Percentiles rank a stretch among this genome's conserved stretches.
These are phyloP conservation scores for Sorex maritimensis DNA, from an alignment of 2,797 vertebrate genomes.

Conservation along the genomic window DNA sequence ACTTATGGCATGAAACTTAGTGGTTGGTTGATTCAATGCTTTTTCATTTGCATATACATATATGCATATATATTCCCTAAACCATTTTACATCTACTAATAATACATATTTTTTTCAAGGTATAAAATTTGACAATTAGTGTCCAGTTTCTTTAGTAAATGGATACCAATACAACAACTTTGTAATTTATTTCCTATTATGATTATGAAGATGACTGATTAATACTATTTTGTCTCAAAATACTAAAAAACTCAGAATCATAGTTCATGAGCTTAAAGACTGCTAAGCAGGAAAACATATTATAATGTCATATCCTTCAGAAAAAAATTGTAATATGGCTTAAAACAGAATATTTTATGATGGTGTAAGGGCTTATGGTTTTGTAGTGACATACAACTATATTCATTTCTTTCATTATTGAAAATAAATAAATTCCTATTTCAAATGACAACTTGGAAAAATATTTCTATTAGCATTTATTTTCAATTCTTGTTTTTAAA, in stretches of 20 bases:
- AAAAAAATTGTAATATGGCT: background rate
- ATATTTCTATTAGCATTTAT: background rate
- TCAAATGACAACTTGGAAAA: background rate
- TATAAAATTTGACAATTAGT: background rate
- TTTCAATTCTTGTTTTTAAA: background rate
- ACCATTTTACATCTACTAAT: background rate
- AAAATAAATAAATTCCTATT: background rate
- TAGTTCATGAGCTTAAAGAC: background rate
- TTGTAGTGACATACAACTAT: background rate
- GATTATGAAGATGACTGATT: background rate
- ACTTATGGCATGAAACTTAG: background rate
- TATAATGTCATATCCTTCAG: background rate
- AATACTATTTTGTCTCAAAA: background rate
- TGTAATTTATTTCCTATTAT: background rate
- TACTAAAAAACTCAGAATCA: constrained; percentile 11
- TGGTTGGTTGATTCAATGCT: background rate
- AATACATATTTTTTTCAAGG: background rate
- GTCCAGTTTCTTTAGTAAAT: background rate
- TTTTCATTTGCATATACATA: too few species aligned
- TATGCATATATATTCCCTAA: background rate
- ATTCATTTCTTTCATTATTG: background rate
- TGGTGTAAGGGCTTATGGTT: background rate
- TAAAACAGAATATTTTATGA: background rate
- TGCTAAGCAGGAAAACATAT: background rate
- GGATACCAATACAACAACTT: background rate